phyloP scores from a whole-genome alignment of 2,888 invertebrate species.

The Stomorhina lunata region DNA sequence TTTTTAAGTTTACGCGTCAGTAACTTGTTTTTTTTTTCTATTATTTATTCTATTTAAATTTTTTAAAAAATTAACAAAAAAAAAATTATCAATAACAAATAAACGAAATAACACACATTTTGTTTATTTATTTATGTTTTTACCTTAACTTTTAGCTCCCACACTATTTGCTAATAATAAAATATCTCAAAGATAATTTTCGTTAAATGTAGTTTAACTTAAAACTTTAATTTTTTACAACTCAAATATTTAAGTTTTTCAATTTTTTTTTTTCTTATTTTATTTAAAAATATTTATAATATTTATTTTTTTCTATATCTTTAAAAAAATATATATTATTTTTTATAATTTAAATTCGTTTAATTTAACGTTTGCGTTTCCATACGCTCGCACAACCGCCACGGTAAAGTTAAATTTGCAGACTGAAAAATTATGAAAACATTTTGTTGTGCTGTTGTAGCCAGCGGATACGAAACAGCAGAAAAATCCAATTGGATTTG shows the following conservation, averaged over 20 bases:
- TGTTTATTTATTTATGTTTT: slow-evolving; percentile 50
- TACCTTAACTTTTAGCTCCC: slow-evolving; percentile 65
- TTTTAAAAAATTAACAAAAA: slow-evolving; percentile 29
- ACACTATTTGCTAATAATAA: slow-evolving; percentile 54
- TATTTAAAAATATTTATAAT: slow-evolving; percentile 22
- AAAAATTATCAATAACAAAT: slow-evolving; percentile 28
- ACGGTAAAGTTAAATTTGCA: slow-evolving; percentile 72
- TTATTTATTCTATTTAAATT: slow-evolving; percentile 24
- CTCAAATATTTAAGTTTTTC: not conserved
- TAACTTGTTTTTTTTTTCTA: slow-evolving; percentile 38
- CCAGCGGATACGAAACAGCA: slow-evolving; percentile 31
- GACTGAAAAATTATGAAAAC: slow-evolving; percentile 68
- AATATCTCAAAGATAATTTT: slow-evolving; percentile 41
- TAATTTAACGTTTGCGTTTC: slow-evolving; percentile 8
- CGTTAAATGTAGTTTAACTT: slow-evolving; percentile 23
- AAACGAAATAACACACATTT: slow-evolving; percentile 39
- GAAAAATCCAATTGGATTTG: slow-evolving; percentile 22
- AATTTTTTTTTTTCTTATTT: not conserved
- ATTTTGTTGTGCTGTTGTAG: slow-evolving; percentile 44
- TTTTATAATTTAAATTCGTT: slow-evolving; percentile 58
- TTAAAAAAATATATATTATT: slow-evolving; percentile 40
- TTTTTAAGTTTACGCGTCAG: slow-evolving; percentile 30
- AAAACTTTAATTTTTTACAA: not conserved
- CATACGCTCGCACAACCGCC: slow-evolving; percentile 65
- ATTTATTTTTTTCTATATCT: slow-evolving; percentile 2